Percentiles rank a stretch among this genome's conserved stretches.
phyloP scores from a whole-genome alignment of 2,113 vertebrate species.

The Podiceps cristatus region DNA sequence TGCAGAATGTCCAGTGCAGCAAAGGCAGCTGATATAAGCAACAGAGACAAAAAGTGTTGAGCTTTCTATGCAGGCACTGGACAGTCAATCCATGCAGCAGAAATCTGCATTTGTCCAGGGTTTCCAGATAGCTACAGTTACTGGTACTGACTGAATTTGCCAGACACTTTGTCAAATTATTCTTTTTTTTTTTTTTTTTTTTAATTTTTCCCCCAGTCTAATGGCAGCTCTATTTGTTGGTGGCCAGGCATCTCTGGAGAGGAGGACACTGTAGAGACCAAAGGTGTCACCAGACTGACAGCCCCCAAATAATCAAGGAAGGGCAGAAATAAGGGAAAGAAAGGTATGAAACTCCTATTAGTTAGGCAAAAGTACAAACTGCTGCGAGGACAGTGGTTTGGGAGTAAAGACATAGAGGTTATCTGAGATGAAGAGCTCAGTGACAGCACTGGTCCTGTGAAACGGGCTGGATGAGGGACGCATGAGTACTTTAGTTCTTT shows the following conservation, averaged over 20 bases:
- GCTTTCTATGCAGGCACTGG: background rate
- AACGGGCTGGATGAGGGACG: background rate
- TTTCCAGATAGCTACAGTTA: background rate
- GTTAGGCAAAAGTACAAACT: background rate
- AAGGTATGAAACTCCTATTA: background rate
- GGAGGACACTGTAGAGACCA: background rate
- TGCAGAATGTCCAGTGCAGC: background rate
- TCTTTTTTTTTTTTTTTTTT: background rate
- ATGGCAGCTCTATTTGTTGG: background rate
- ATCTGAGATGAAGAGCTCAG: background rate
- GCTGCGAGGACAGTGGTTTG: background rate
- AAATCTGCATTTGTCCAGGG: background rate
- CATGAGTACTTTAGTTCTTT: background rate
- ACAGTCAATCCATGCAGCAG: background rate
- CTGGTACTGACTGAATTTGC: background rate
- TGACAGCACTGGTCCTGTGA: background rate
- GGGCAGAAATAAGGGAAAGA: background rate
- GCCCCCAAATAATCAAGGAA: background rate
- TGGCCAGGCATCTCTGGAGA: background rate
- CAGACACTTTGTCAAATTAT: background rate
- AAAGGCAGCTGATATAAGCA: background rate
- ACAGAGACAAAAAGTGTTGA: background rate
- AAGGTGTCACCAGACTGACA: background rate
- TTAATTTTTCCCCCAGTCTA: accelerated
- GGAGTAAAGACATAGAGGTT: background rate